Conservation (phyloP, 2,113 vertebrate genomes). For the Dipodomys ordii region DNA sequence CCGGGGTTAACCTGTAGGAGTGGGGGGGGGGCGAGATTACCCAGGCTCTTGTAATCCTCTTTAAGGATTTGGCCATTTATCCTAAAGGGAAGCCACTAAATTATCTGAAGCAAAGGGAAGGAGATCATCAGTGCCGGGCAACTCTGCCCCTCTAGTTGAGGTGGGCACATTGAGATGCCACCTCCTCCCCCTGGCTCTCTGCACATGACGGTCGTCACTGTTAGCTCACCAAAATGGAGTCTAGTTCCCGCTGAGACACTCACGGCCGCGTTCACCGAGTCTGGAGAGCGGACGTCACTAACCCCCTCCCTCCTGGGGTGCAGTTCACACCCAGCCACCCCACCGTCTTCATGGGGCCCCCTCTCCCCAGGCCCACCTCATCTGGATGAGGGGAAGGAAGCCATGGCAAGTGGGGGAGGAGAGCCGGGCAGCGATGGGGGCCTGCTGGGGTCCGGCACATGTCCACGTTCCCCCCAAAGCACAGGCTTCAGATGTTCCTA, state of each 20-base stretch:
- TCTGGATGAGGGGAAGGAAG: neutral
- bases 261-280: neutral
- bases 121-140: neutral
- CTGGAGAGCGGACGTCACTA: too few species aligned
- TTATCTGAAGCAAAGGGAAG: neutral
- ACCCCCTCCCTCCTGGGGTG: neutral
- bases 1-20: neutral
- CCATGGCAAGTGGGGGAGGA: neutral
- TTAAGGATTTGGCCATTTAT: neutral
- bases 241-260: neutral
- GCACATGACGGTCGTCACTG: neutral
- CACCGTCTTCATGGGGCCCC: neutral
- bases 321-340: too few species aligned
- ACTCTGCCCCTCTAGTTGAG: neutral
- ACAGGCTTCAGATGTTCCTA: slow-evolving; percentile 13
- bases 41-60: neutral
- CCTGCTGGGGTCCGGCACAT: neutral
- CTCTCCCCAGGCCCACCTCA: neutral
- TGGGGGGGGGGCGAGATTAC: neutral
- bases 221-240: neutral
- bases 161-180: neutral
- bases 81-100: neutral
- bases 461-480: neutral
- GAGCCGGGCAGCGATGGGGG: neutral
- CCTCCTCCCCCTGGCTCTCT: neutral